Evolutionary conservation across 2,797 vertebrate genomes (phyloP).

Genomic region (Phrynocephalus vlangalii): DNA sequence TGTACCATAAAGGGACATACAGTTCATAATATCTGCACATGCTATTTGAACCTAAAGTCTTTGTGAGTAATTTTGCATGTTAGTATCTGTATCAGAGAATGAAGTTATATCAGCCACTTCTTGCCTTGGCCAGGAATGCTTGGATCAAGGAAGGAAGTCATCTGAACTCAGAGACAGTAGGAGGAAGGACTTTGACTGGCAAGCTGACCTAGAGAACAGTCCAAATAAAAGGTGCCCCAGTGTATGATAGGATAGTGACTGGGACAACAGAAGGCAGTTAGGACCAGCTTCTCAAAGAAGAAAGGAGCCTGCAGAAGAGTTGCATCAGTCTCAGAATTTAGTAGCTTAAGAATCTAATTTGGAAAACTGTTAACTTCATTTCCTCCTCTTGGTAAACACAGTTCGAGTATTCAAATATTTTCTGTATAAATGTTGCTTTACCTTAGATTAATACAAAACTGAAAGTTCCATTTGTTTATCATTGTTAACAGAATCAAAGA

Average conservation of each 20-base stretch:
- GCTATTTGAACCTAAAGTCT: too few relatives aligned
- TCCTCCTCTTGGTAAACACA: neutral
- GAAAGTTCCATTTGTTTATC: neutral
- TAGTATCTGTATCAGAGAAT: neutral
- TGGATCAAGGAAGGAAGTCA: neutral
- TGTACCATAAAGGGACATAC: too few relatives aligned
- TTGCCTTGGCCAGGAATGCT: neutral
- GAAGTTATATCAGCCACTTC: neutral
- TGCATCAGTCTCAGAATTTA: neutral
- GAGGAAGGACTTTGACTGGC: neutral
- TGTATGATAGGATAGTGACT: too few relatives aligned
- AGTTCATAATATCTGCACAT: too few relatives aligned
- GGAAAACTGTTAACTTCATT: neutral
- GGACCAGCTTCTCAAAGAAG: neutral
- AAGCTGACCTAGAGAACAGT: neutral
- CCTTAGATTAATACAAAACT: neutral
- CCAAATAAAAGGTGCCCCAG: neutral
- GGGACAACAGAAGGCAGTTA: too few relatives aligned
- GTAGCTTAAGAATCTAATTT: neutral
- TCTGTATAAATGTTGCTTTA: neutral
- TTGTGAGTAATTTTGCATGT: too few relatives aligned
- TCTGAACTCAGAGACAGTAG: neutral
- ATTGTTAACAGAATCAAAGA: neutral
- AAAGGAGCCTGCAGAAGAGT: neutral
- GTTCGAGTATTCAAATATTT: neutral